Percentiles rank a stretch among this genome's conserved stretches.
These are phyloP conservation scores for Psilanteris sp. DNA, from an alignment of 1,140 invertebrate species.

Conservation along the genomic window DNA sequence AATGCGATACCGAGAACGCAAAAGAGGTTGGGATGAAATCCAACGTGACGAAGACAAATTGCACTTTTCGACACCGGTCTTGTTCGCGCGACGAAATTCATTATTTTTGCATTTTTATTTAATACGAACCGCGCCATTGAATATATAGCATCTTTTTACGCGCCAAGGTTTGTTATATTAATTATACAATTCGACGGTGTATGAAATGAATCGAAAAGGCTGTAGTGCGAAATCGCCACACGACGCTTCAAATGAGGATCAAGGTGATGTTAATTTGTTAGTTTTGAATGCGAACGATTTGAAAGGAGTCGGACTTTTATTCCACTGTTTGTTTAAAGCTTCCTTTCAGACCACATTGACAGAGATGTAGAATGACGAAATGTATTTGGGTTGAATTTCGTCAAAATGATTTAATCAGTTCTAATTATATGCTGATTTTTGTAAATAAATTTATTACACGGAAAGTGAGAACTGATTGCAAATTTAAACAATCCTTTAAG, in stretches of 20 bases:
- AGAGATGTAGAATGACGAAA: no score
- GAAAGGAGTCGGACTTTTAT: not conserved
- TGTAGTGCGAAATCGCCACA: not conserved
- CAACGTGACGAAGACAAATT: slow-evolving; percentile 59
- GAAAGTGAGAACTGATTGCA: no score
- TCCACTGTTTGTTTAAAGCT: no score
- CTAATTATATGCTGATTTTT: no score
- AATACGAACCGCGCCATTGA: slow-evolving; percentile 23
- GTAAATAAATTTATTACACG: no score
- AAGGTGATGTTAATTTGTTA: slow-evolving; percentile 40
- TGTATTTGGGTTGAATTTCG: no score
- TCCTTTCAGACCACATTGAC: no score
- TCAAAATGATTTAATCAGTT: no score
- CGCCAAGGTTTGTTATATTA: slow-evolving; percentile 26
- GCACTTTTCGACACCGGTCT: slow-evolving; percentile 60
- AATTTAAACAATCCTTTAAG: no score
- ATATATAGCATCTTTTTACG: slow-evolving; percentile 25
- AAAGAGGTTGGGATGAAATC: slow-evolving; percentile 57
- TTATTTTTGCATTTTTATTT: slow-evolving; percentile 45
- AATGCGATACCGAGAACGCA: slow-evolving; percentile 50
- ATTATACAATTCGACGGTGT: slow-evolving; percentile 21
- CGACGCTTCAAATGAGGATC: slow-evolving; percentile 9
- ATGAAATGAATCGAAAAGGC: not conserved
- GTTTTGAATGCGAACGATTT: slow-evolving; percentile 8
- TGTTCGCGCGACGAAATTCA: slow-evolving; percentile 46